phyloP scores from a whole-genome alignment of 2,113 vertebrate species.

The Dasyurus viverrinus region DNA sequence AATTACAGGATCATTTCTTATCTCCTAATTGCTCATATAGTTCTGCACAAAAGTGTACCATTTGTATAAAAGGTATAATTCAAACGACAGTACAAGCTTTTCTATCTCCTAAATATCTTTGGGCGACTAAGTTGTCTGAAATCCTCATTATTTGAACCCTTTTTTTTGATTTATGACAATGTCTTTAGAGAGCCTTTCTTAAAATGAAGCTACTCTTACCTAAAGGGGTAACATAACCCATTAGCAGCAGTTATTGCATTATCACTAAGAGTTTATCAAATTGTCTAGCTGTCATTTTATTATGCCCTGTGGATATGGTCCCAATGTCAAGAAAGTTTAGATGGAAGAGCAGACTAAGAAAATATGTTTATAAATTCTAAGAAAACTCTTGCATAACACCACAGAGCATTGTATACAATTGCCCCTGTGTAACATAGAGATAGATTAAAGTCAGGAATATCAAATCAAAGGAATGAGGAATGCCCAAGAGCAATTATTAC shows the following conservation, averaged over 20 bases:
- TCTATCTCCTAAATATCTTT: background rate
- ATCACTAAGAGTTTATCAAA: background rate
- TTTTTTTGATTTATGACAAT: background rate
- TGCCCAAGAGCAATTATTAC: background rate
- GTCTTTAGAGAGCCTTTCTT: background rate
- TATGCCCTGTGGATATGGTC: background rate
- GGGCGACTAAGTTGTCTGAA: background rate
- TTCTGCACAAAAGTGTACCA: background rate
- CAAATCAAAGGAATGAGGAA: background rate
- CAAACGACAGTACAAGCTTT: background rate
- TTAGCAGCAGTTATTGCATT: background rate
- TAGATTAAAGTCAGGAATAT: background rate
- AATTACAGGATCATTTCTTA: background rate
- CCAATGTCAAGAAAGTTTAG: background rate
- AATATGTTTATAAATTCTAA: background rate
- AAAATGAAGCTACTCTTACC: background rate
- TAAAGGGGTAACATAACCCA: background rate
- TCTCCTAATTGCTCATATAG: too few relatives aligned
- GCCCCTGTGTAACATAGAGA: background rate
- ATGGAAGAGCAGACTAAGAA: background rate
- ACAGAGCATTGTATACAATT: background rate
- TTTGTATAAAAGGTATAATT: background rate
- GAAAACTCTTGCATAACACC: background rate
- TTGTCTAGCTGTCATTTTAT: background rate
- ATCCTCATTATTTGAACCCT: background rate